These are phyloP conservation scores for Poecilia picta DNA, from an alignment of 2,797 vertebrate species.

Conservation along the genomic window DNA sequence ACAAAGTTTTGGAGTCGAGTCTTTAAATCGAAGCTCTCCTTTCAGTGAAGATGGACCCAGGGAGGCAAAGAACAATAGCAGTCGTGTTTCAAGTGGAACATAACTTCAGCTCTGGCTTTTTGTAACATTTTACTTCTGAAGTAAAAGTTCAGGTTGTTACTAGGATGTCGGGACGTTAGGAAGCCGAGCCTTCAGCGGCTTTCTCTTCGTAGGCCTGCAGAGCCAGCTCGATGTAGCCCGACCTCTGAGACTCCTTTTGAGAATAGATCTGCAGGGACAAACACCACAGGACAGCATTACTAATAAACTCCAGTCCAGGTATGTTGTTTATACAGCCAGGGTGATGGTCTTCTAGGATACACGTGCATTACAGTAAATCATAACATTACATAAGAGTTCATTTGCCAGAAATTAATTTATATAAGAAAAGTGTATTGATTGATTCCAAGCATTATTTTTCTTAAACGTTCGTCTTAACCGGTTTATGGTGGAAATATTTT, in stretches of 20 bases:
- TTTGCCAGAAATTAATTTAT: neutral
- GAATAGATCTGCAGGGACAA: conserved; percentile 83
- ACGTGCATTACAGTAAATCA: neutral
- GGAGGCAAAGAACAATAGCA: neutral
- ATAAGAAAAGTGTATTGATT: neutral
- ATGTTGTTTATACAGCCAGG: neutral
- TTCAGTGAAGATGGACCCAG: neutral
- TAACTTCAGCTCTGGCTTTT: conserved; percentile 2
- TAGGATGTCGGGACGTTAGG: conserved; percentile 24
- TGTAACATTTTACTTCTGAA: conserved; percentile 12
- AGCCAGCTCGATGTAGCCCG: conserved; percentile 89
- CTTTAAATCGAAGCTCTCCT: neutral
- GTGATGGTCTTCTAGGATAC: neutral
- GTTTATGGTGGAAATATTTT: neutral
- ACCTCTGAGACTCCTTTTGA: conserved; percentile 88
- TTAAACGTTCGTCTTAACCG: neutral
- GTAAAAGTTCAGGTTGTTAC: neutral
- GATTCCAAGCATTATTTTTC: neutral
- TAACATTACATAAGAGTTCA: neutral
- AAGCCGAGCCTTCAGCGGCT: conserved; percentile 57
- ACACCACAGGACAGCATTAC: conserved; percentile 33
- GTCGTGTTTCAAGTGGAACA: neutral
- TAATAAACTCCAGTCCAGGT: neutral
- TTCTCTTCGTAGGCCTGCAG: conserved; percentile 87
- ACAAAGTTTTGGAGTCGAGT: neutral